Evolutionary conservation across 2,888 invertebrate genomes (phyloP), one percentile per base, ranked within the genome.

Genomic region (Himalopsyche kuldschensis): DNA sequence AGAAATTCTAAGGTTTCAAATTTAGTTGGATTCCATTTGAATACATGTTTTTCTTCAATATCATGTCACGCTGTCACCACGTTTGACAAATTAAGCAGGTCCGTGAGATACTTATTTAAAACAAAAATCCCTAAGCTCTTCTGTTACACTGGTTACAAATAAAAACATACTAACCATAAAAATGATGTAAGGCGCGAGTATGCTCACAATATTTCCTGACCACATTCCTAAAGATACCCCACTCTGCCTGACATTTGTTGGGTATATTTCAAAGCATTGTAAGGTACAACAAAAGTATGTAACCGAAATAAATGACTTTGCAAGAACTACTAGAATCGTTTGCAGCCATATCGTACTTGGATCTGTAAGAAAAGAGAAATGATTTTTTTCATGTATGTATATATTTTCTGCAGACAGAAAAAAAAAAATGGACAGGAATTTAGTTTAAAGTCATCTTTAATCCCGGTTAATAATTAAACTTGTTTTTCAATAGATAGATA

Each of bases 261-360:
- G 94, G 88, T 92, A 93, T 47, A 92, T 90, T 88, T 94, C 94
- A 86, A 93, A 89, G 76, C 91, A 90, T 87, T 93, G 93, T 75
- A 94, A 88, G 85, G 90, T 91, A 31, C 90, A 90, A 20, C 91
- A 90, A 87, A 92, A 92, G 87, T 92, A 92, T 27, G 91, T 90
- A 24, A 92, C 87, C 0, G 92, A 91, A 84, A 92, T 89, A 30
- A 90, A 88, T 86, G 92, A 91, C 88, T 92, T 92, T 78, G 91
- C 88, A 81, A 90, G 88, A 8, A 90, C 88, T 24, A 89, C 89
- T 78, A 91, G 87, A 41, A 88, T 87, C 84, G 89, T 88, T 75
- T 89, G 88, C 35, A 89, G 77, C 63, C 47, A 79, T 84, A 88
- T 89, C 84, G 88, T 88, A 6, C 87, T 86, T 55, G 88, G 87